Evolutionary conservation across 2,113 vertebrate species (phyloP).

Genomic region (Promerops cafer): DNA sequence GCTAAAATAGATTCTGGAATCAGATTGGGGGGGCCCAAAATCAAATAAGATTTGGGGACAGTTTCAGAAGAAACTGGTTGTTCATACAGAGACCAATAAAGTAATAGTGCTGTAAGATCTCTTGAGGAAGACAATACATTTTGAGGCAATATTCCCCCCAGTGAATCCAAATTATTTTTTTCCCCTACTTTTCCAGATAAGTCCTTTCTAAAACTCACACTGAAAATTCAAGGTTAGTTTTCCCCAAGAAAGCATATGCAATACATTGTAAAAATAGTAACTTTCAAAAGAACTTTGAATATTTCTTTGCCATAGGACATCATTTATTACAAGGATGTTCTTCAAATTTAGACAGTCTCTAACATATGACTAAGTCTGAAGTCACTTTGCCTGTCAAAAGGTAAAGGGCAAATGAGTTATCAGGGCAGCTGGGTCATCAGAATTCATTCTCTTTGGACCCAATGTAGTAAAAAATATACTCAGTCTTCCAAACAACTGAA

Average conservation of each 20-base stretch:
- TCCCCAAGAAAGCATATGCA: background rate
- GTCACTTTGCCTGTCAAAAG: conserved; percentile 33
- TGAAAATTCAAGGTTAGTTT: background rate
- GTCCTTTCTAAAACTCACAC: background rate
- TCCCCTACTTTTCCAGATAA: background rate
- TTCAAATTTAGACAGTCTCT: background rate
- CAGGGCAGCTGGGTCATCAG: conserved; percentile 14
- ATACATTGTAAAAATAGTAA: background rate
- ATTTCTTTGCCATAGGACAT: background rate
- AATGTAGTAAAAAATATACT: background rate
- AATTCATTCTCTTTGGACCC: background rate
- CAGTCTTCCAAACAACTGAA: background rate
- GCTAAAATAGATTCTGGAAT: background rate
- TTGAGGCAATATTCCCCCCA: background rate
- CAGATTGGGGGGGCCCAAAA: background rate
- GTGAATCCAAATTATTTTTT: background rate
- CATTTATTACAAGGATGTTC: background rate
- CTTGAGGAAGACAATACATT: background rate
- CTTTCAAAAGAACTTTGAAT: background rate
- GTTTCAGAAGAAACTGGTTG: background rate
- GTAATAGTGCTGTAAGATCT: background rate
- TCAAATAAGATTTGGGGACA: background rate
- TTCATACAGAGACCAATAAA: background rate
- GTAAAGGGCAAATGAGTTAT: conserved; percentile 51
- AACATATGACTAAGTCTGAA: conserved; percentile 19